Evolutionary conservation across 2,797 vertebrate genomes (phyloP).

Genomic region (Myotis vivesi): DNA sequence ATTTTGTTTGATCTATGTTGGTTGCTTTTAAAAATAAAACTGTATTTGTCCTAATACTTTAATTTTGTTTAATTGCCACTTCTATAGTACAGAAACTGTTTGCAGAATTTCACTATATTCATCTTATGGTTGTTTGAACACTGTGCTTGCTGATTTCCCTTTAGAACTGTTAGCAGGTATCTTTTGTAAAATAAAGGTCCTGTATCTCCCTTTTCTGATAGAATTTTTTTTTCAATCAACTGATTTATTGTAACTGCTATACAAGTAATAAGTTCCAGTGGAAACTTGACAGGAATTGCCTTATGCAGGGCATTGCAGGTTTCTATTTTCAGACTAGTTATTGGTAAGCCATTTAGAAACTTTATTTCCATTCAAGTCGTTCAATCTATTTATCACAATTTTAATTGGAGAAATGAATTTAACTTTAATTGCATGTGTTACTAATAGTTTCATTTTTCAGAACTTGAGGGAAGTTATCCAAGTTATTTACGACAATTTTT

Average conservation of each 20-base stretch:
- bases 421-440: background rate
- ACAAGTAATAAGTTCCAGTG: background rate
- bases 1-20: slow-evolving; percentile 45
- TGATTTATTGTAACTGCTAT: background rate
- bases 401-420: slow-evolving; percentile 25
- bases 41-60: background rate
- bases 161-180: background rate
- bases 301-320: background rate
- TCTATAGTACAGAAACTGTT: background rate
- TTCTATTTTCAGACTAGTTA: slow-evolving; percentile 39
- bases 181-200: background rate
- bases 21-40: slow-evolving; percentile 5
- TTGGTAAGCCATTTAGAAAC: slow-evolving; percentile 22
- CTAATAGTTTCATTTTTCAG: background rate
- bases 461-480: background rate
- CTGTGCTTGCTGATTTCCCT: background rate
- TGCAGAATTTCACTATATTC: background rate
- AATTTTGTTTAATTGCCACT: background rate
- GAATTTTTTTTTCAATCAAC: background rate
- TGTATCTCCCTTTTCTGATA: slow-evolving; percentile 6
- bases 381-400: background rate
- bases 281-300: background rate
- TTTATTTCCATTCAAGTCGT: background rate
- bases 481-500: background rate
- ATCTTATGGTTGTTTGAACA: background rate